Percentiles rank a stretch among this genome's conserved stretches.
phyloP scores from a whole-genome alignment of 2,888 invertebrate species.

The Drosophila dives region DNA sequence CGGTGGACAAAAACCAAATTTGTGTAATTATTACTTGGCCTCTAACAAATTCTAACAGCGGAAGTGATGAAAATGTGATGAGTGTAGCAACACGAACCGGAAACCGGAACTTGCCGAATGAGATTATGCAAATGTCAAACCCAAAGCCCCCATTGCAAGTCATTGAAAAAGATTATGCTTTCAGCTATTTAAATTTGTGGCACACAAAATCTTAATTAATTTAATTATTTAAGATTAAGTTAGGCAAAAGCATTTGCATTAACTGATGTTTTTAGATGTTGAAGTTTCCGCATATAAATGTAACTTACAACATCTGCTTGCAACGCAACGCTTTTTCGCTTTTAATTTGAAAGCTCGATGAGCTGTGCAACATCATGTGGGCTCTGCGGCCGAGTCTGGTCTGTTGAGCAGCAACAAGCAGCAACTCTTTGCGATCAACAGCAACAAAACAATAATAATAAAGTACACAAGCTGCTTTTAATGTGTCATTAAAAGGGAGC shows the following conservation, averaged over 20 bases:
- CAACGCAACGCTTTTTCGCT: slow-evolving; percentile 58
- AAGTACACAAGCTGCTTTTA: slow-evolving; percentile 75
- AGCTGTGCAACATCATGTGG: slow-evolving; percentile 65
- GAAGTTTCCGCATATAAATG: slow-evolving; percentile 7
- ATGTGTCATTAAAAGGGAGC: slow-evolving; percentile 73
- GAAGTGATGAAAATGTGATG: slow-evolving; percentile 63
- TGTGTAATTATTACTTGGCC: slow-evolving; percentile 59
- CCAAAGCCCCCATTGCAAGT: slow-evolving; percentile 8
- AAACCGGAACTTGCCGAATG: slow-evolving; percentile 60
- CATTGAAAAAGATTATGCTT: slow-evolving; percentile 15
- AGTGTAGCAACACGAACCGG: slow-evolving; percentile 38
- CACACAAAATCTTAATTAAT: neutral
- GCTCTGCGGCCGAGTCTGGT: slow-evolving; percentile 30
- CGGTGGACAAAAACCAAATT: slow-evolving; percentile 46
- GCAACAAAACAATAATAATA: slow-evolving; percentile 34
- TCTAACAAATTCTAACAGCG: slow-evolving; percentile 22
- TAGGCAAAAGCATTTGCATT: neutral
- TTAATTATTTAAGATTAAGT: neutral
- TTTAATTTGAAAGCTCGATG: slow-evolving; percentile 72
- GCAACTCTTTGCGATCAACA: slow-evolving; percentile 52
- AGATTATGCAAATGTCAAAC: slow-evolving; percentile 58
- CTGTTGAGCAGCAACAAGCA: slow-evolving; percentile 49
- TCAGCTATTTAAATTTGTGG: slow-evolving; percentile 1
- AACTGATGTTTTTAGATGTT: neutral
- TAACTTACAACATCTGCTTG: slow-evolving; percentile 52